Percentiles rank a stretch among this genome's conserved stretches.
These are phyloP conservation scores for Dermolepida albohirtum DNA, from an alignment of 2,888 invertebrate species.

Conservation along the genomic window DNA sequence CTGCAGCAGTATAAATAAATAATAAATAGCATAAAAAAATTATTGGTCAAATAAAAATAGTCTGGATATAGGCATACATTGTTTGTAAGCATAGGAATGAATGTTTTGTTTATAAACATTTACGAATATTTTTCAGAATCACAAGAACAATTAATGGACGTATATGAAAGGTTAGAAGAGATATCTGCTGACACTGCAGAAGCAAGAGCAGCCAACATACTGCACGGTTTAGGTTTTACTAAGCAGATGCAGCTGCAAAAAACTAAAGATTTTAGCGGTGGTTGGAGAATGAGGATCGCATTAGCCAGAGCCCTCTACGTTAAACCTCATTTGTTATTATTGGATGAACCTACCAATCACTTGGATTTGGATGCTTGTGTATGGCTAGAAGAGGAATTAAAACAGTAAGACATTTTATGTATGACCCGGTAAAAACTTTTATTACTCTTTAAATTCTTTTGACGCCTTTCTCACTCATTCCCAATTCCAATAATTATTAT, in stretches of 20 bases:
- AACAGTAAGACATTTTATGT: constrained; percentile 71
- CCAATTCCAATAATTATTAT: no score
- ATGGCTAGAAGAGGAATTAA: constrained; percentile 98
- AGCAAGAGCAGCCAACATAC: constrained; percentile 92
- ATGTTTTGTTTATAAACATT: background rate
- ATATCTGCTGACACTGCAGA: constrained; percentile 96
- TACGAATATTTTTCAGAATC: constrained; percentile 71
- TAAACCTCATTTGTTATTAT: constrained; percentile 94
- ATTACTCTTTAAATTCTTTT: background rate
- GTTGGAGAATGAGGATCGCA: constrained; percentile 99
- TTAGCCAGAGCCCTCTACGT: constrained; percentile 96
- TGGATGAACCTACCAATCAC: constrained; percentile 99
- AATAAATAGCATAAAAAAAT: no score
- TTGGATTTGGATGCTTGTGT: constrained; percentile 99
- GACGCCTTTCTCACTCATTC: background rate
- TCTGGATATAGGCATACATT: background rate
- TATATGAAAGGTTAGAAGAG: constrained; percentile 97
- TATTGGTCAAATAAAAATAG: no score
- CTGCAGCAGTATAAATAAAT: no score
- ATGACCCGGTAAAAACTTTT: no score
- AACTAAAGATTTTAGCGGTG: constrained; percentile 90
- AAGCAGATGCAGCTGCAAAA: constrained; percentile 86
- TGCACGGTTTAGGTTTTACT: constrained; percentile 96
- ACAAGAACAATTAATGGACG: constrained; percentile 96
- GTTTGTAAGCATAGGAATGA: background rate